Base-by-base conservation (phyloP, 2,888 invertebrate genomes). In the Drosophila lutescens region DNA sequence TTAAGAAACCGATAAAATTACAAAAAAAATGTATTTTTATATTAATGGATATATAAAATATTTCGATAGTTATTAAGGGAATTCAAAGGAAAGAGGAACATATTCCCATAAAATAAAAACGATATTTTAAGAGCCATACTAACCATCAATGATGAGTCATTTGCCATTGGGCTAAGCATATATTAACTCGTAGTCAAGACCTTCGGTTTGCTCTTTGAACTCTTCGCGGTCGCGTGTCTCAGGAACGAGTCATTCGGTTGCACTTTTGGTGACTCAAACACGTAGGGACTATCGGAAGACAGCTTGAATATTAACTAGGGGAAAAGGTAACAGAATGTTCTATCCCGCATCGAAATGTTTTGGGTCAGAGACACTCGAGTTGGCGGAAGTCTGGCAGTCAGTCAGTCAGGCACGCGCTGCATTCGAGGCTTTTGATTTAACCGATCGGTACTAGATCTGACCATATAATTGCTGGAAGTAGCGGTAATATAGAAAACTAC, bases 291-390 rank as follows among this genome's bases (percentile, higher is more conserved):
- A 83, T 86, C 79, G 71, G 74, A 55, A 54, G 71, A 55, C 71
- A 63, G 57, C 62, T 43, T 83, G 83, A 86, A 84, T 84, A 86
- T 86, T 84, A 84, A 84, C 80, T 76, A 84, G 83, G 46, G 40
- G 34, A 60, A 62, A 66, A 65, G 47, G 51, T 59, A 49, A 38
- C 17, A n/a, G 20, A 68, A 34, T 47, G 58, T 59, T 59, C 17
- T 47, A 51, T 43, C 47, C 49, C 61, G 56, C 66, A 73, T 65
- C 34, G 78, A 63, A 68, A 79, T 34, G 40, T 62, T 74, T 72
- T 71, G 73, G 77, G 77, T 71, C 75, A 73, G 36, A 47, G 36
- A 47, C 44, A 46, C 61, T 44, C 50, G 43, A 50, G 44, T n/a
- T 13, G 44, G 57, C 71, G 71, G 71, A 72, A 72, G 68, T 67